Evolutionary conservation across 2,113 vertebrate genomes (phyloP).

Genomic region (Nyctibius bracteatus): DNA sequence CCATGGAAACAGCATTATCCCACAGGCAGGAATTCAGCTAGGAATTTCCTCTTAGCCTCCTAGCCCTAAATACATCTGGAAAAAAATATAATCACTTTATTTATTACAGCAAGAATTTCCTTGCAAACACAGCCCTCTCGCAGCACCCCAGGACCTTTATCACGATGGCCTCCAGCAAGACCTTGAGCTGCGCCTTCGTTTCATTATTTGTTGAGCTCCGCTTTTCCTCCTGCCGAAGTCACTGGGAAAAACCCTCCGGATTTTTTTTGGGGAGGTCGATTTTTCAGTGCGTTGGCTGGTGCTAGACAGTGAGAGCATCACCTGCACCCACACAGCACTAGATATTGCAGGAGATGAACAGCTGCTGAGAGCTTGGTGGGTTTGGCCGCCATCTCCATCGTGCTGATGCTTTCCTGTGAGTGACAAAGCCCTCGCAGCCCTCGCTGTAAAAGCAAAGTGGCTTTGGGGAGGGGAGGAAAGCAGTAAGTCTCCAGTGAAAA

Average conservation of each 20-base stretch:
- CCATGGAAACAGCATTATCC: conserved; percentile 13
- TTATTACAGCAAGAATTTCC: not conserved
- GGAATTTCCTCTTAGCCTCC: conserved; percentile 44
- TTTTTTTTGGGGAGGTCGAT: not conserved
- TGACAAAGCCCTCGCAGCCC: not conserved
- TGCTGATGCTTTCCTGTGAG: not conserved
- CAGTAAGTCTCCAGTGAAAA: not conserved
- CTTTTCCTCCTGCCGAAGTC: not conserved
- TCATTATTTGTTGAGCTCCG: not conserved
- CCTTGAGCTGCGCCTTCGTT: not conserved
- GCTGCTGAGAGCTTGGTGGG: not conserved
- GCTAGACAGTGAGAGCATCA: accelerated
- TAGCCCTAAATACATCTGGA: not conserved
- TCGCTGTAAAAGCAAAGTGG: not conserved
- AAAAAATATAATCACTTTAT: not conserved
- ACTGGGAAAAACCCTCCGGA: not conserved
- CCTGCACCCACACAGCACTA: accelerated
- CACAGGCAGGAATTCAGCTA: conserved; percentile 34
- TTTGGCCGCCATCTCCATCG: not conserved
- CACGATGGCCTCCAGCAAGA: not conserved
- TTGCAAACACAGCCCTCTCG: not conserved
- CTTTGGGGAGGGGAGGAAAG: not conserved
- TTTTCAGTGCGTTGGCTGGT: not conserved
- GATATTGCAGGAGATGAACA: not conserved
- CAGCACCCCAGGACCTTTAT: not conserved